phyloP scores from a whole-genome alignment of 2,888 invertebrate genomes.

The Aphrophora alni region DNA sequence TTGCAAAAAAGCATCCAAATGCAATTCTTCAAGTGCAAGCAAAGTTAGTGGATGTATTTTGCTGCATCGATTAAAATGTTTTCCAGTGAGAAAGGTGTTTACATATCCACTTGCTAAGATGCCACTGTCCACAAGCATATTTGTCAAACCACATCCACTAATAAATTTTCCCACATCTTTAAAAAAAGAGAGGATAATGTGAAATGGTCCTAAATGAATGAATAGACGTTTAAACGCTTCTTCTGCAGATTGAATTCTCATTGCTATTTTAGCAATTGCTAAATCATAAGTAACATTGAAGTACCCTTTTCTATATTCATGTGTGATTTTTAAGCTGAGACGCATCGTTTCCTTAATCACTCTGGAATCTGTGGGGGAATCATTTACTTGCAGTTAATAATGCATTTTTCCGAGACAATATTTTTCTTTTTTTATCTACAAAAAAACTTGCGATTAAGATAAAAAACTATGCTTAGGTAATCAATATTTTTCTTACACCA shows the following conservation, averaged over 20 bases:
- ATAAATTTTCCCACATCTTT: constrained; percentile 54
- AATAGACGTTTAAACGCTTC: constrained; percentile 54
- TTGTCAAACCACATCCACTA: constrained; percentile 42
- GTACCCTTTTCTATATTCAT: constrained; percentile 48
- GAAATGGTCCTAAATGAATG: constrained; percentile 55
- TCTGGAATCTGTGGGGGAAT: constrained; percentile 52
- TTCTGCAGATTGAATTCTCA: constrained; percentile 52
- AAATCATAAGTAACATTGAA: constrained; percentile 54
- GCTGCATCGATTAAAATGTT: constrained; percentile 46
- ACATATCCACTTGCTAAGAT: constrained; percentile 51
- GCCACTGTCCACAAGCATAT: constrained; percentile 38
- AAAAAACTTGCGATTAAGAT: no score
- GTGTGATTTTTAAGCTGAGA: constrained; percentile 48
- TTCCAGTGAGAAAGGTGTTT: constrained; percentile 41
- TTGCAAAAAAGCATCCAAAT: no score
- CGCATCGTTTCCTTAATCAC: constrained; percentile 51
- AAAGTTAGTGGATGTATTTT: constrained; percentile 42
- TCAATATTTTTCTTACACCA: no score
- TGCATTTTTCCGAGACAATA: no score
- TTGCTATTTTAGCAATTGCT: constrained; percentile 52
- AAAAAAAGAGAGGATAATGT: constrained; percentile 52
- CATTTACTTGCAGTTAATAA: constrained; percentile 53
- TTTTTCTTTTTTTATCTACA: no score
- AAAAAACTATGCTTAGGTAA: no score
- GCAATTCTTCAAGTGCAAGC: no score